Evolutionary conservation across 2,888 invertebrate genomes (phyloP).

Genomic region (Ecliptopera silaceata): DNA sequence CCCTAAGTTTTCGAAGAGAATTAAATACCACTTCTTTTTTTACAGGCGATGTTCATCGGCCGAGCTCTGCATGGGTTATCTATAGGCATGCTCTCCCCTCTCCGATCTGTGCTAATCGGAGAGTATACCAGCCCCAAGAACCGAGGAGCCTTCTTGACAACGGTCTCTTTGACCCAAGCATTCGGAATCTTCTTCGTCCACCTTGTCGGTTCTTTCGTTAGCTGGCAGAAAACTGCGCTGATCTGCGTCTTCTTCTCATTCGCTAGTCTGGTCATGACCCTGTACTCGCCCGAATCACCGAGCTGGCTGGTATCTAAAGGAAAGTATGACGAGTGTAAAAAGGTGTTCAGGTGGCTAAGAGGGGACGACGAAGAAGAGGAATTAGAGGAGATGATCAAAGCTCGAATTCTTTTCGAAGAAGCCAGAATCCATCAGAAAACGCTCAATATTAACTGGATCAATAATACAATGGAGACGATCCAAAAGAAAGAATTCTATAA

Average conservation of each 20-base stretch:
- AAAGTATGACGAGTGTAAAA: slow-evolving; percentile 74
- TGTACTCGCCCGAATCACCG: slow-evolving; percentile 83
- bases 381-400: slow-evolving; percentile 59
- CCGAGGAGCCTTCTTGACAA: slow-evolving; percentile 83
- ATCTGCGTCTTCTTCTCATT: slow-evolving; percentile 71
- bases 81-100: slow-evolving; percentile 75
- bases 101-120: slow-evolving; percentile 76
- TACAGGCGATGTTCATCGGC: slow-evolving; percentile 55
- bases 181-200: slow-evolving; percentile 84
- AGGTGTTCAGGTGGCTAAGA: slow-evolving; percentile 79
- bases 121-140: slow-evolving; percentile 81
- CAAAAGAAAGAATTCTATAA: slow-evolving; percentile 78
- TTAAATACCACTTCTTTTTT: slow-evolving; percentile 16
- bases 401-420: slow-evolving; percentile 49
- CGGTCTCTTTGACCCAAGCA: slow-evolving; percentile 81
- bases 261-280: slow-evolving; percentile 63
- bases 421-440: slow-evolving; percentile 39
- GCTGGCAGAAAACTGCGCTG: slow-evolving; percentile 80
- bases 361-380: slow-evolving; percentile 73
- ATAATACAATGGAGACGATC: slow-evolving; percentile 43
- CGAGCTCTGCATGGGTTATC: slow-evolving; percentile 67
- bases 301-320: slow-evolving; percentile 83
- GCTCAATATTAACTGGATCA: slow-evolving; percentile 26
- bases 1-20: too few relatives aligned
- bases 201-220: slow-evolving; percentile 80